Evolutionary conservation across 2,888 invertebrate species (phyloP), one percentile per base, ranked within the genome.

Genomic region (Cheilosia urbana): DNA sequence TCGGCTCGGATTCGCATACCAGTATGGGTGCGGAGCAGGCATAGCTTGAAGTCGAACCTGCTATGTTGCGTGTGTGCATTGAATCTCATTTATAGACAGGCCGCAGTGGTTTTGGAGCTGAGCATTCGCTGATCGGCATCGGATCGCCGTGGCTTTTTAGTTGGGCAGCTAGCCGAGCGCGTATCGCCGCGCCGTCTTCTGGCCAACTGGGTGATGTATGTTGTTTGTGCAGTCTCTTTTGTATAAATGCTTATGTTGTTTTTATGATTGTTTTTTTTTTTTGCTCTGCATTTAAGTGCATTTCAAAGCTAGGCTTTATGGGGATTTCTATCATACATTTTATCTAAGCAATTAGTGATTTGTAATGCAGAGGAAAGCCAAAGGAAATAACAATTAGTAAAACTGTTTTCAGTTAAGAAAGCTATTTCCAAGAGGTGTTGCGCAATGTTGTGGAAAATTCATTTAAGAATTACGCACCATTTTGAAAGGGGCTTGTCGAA

Each of bases 11-110:
- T n/a, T 72, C 30, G 62, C 62, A 40, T 63, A 77, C 77, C 69
- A 60, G 6, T 83, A 83, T 68, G 51, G 58, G 42, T 17, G 27
- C 27, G 34, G 57, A 42, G 37, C 53, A 73, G 30, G 30, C 9
- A 30, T 1, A 30, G 2, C 30, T 30, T 7, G 27, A 6, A 27
- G 30, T 30, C 9, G 30, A 30, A 60, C 63, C 57, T 63, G 58
- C 51, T 51, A 76, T 55, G 34, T 68, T 47, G 53, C 34, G 75
- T 75, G 60, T 79, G 62, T 66, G 80, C 66, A 76, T 68, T 80
- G 72, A 76, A 80, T 66, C 73, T 80, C 66, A 68, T 80, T 68
- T 62, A 62, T 65, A 75, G 63, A 51, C 79, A 71, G 57, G 63
- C 71, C 66, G 30, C 30, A 72, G 76, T 62, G 75, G 66, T 66